Percentiles rank a stretch among this genome's conserved stretches.
These are phyloP conservation scores for Dicyrtoma fusca DNA, from an alignment of 2,888 invertebrate genomes.

Conservation along the genomic window DNA sequence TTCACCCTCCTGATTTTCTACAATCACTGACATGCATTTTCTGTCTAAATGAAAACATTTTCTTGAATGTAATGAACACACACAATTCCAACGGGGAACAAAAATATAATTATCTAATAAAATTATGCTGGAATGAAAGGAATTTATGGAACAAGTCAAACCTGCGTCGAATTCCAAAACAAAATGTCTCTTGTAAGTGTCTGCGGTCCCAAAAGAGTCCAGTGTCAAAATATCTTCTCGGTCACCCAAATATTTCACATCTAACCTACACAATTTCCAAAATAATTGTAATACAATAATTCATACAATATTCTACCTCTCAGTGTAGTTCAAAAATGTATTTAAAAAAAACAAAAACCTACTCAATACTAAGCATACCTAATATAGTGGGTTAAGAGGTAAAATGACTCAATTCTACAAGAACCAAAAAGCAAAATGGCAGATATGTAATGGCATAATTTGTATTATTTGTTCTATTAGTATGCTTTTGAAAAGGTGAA, in stretches of 20 bases:
- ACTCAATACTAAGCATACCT: too few species aligned
- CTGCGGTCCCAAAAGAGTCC: constrained; percentile 60
- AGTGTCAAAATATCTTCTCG: constrained; percentile 61
- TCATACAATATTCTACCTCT: too few species aligned
- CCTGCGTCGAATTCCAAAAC: constrained; percentile 82
- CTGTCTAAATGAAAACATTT: constrained; percentile 65
- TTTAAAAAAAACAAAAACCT: too few species aligned
- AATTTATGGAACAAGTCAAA: constrained; percentile 40
- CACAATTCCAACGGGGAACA: background rate
- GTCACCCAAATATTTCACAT: constrained; percentile 64
- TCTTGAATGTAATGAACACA: too few species aligned
- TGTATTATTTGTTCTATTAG: too few species aligned
- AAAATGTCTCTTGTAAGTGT: constrained; percentile 71
- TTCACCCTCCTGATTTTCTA: constrained; percentile 70
- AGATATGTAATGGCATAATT: too few species aligned
- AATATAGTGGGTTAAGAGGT: too few species aligned
- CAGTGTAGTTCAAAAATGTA: too few species aligned
- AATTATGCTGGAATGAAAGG: background rate
- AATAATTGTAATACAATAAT: too few species aligned
- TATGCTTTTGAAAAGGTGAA: too few species aligned
- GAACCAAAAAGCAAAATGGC: too few species aligned
- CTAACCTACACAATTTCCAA: constrained; percentile 63
- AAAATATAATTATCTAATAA: background rate
- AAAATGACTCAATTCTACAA: too few species aligned
- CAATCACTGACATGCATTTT: constrained; percentile 88